Percentiles rank a stretch among this genome's conserved stretches.
Evolutionary conservation across 2,113 vertebrate genomes (phyloP).

Genomic region (Scortum barcoo): DNA sequence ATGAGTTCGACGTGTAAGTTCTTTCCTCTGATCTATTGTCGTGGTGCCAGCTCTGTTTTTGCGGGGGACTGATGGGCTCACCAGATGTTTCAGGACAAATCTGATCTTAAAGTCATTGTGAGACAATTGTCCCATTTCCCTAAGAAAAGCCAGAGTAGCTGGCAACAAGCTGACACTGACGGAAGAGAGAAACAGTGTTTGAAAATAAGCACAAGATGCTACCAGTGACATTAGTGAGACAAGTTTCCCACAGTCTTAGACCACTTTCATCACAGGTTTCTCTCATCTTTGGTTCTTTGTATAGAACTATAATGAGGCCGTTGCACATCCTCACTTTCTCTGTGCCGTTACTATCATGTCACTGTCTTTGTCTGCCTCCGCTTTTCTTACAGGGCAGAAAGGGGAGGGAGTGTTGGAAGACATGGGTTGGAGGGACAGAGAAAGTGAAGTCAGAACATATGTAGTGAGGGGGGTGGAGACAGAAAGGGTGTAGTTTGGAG

Average conservation of each 20-base stretch:
- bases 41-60: background rate
- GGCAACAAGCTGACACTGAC: background rate
- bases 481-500: background rate
- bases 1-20: conserved; percentile 94
- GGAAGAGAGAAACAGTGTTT: conserved; percentile 17
- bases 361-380: conserved; percentile 7
- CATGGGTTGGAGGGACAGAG: conserved; percentile 5
- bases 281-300: conserved; percentile 18
- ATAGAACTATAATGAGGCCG: background rate
- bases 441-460: conserved; percentile 55
- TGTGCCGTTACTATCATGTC: background rate
- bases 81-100: conserved; percentile 1
- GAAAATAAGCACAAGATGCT: conserved; percentile 36
- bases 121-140: conserved; percentile 1
- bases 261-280: conserved; percentile 26
- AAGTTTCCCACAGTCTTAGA: conserved; percentile 7
- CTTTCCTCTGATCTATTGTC: background rate
- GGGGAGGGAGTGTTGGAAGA: background rate
- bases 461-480: background rate
- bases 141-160: background rate
- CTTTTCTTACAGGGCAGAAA: conserved; percentile 17
- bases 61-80: background rate
- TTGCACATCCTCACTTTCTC: conserved; percentile 31
- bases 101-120: background rate
- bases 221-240: conserved; percentile 22